Evolutionary conservation across 2,888 invertebrate species (phyloP).

Genomic region (Calameuta idolon): DNA sequence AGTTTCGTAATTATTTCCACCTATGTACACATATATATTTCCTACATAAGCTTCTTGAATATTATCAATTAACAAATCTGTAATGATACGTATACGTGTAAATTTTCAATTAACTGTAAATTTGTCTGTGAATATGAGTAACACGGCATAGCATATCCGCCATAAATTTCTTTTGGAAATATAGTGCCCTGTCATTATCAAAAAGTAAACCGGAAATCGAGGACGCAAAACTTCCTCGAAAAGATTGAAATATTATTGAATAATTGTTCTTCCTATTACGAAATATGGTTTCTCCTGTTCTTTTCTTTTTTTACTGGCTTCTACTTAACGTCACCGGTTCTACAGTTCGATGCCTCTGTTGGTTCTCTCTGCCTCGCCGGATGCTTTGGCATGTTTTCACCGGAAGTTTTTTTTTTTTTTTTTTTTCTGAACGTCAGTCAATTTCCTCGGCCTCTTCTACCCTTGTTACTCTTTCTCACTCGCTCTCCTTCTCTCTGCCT

Average conservation of each 20-base stretch:
- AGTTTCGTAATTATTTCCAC: neutral
- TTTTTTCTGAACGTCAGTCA: neutral
- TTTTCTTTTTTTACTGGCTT: neutral
- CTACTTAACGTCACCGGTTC: neutral
- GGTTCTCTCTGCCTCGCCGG: neutral
- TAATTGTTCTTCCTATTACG: neutral
- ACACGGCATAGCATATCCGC: neutral
- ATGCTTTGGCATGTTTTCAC: neutral
- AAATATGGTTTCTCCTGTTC: neutral
- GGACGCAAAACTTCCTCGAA: neutral
- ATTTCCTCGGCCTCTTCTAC: neutral
- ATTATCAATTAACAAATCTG: neutral
- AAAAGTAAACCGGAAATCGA: neutral
- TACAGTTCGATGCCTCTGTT: neutral
- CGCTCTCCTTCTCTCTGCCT: slow-evolving; percentile 14
- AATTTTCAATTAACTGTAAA: neutral
- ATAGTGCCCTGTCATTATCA: neutral
- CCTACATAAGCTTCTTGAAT: neutral
- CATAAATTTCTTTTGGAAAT: neutral
- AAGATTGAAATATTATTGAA: neutral
- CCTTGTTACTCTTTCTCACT: slow-evolving; percentile 8
- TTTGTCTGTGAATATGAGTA: neutral
- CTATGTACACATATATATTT: neutral
- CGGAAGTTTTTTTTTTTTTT: neutral
- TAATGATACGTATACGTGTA: neutral